Evolutionary conservation across 2,113 vertebrate genomes (phyloP).

Genomic region (Solea senegalensis): DNA sequence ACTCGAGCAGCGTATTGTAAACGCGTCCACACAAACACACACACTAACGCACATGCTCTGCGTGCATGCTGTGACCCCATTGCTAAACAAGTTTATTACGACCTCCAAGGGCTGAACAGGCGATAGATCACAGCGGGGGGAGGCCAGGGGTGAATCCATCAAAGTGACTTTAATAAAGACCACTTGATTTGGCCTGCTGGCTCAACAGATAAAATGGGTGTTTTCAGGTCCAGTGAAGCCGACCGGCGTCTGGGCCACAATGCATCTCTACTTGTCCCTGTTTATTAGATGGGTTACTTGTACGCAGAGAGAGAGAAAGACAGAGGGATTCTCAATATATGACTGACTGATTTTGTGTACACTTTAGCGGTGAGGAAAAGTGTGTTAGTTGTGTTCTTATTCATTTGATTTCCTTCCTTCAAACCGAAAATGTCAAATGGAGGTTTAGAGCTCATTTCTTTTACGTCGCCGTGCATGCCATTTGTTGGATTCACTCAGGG

Average conservation of each 20-base stretch:
- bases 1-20: constrained; percentile 5
- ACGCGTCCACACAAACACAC: not conserved
- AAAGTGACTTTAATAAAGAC: constrained; percentile 76
- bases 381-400: too few relatives aligned
- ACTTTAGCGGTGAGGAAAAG: too few relatives aligned
- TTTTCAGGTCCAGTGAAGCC: constrained; percentile 71
- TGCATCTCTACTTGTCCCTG: constrained; percentile 25
- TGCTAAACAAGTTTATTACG: constrained; percentile 77
- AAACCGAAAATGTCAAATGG: too few relatives aligned
- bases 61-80: constrained; percentile 52
- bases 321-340: not conserved
- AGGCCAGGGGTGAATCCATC: constrained; percentile 73
- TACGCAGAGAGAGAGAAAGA: constrained; percentile 18
- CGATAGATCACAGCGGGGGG: constrained; percentile 72
- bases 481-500: too few relatives aligned
- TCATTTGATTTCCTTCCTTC: too few relatives aligned
- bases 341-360: too few relatives aligned
- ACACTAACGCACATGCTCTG: constrained; percentile 1
- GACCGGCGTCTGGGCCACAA: constrained; percentile 26
- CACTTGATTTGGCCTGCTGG: constrained; percentile 70
- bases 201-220: constrained; percentile 69
- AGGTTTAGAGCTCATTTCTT: too few relatives aligned
- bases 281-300: constrained; percentile 60
- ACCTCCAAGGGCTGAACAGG: constrained; percentile 70
- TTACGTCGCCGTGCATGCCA: too few relatives aligned